phyloP scores from a whole-genome alignment of 1,140 invertebrate genomes.

The Drosophila neocordata region DNA sequence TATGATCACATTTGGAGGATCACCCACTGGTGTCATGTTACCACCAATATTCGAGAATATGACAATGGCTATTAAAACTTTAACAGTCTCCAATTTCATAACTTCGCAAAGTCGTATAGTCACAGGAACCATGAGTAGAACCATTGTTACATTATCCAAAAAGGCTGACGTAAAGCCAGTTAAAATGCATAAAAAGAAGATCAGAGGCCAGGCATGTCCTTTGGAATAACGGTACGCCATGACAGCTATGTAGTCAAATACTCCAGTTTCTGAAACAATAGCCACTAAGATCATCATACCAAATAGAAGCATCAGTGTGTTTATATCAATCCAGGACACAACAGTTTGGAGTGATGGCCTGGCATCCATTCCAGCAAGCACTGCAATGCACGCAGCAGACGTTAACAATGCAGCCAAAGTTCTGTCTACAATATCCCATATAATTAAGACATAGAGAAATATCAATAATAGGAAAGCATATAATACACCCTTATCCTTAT shows the following conservation, averaged over 20 bases:
- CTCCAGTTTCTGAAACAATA: slow-evolving; percentile 91
- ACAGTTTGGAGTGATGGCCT: slow-evolving; percentile 88
- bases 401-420: slow-evolving; percentile 91
- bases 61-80: slow-evolving; percentile 89
- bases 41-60: slow-evolving; percentile 94
- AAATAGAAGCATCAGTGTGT: slow-evolving; percentile 91
- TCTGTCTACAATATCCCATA: slow-evolving; percentile 91
- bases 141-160: slow-evolving; percentile 94
- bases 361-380: slow-evolving; percentile 87
- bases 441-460: slow-evolving; percentile 90
- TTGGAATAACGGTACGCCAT: slow-evolving; percentile 86
- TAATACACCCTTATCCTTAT: slow-evolving; percentile 84
- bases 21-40: slow-evolving; percentile 91
- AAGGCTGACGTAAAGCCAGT: slow-evolving; percentile 91
- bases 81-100: slow-evolving; percentile 91
- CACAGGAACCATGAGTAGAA: slow-evolving; percentile 92
- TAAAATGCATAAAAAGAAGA: slow-evolving; percentile 90
- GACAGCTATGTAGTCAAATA: slow-evolving; percentile 92
- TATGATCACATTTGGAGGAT: slow-evolving; percentile 95
- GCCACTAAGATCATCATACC: slow-evolving; percentile 95
- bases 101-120: slow-evolving; percentile 94
- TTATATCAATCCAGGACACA: slow-evolving; percentile 92
- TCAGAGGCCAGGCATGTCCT: slow-evolving; percentile 91
- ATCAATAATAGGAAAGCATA: slow-evolving; percentile 88
- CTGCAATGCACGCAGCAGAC: slow-evolving; percentile 88